Base-by-base conservation (phyloP, 2,797 vertebrate genomes). In the Ceryle rudis region DNA sequence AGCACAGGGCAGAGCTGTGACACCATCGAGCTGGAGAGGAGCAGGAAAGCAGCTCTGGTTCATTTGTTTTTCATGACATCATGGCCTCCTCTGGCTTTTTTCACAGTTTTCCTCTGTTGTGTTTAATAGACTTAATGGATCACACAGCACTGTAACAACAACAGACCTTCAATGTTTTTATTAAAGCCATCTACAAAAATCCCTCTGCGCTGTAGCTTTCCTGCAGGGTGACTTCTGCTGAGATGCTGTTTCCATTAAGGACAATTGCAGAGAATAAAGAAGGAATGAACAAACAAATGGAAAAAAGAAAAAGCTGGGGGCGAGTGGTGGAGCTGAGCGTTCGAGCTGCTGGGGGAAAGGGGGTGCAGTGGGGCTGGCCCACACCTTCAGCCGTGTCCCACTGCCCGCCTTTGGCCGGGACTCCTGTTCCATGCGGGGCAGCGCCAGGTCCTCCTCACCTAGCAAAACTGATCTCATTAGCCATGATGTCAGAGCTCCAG, bases 51-150 rank as follows among this genome's bases (percentile, higher is more conserved):
- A 80, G 60, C 82, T 57, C 57, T 1, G 2, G 77, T 46, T 93
- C 92, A 58, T 95, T 90, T 92, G 95, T 86, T 95, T 96, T 88
- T 77, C 3, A 21, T 96, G 94, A 97, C 95, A 97, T 95, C 95
- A 85, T n/a, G 79, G 94, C 88, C 96, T 93, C 92, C 93, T 95
- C 85, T 95, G 95, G 96, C 91, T 96, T 95, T 95, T 96, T 95
- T 96, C 96, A 94, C 88, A 94, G 93, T 90, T 95, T 90, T 74
- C 83, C 83, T 90, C 91, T 95, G 95, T 93, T 96, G 94, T 96
- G 93, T 96, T 97, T 97, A 96, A 95, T 97, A 93, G 90, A 91
- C 91, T 96, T 97, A 96, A 97, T 97, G 96, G 95, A 96, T 97
- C 96, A 96, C 96, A 90, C 96, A 89, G 92, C 95, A 96, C 93